Evolutionary conservation across 2,113 vertebrate species (phyloP).

Genomic region (Chloebia gouldiae): DNA sequence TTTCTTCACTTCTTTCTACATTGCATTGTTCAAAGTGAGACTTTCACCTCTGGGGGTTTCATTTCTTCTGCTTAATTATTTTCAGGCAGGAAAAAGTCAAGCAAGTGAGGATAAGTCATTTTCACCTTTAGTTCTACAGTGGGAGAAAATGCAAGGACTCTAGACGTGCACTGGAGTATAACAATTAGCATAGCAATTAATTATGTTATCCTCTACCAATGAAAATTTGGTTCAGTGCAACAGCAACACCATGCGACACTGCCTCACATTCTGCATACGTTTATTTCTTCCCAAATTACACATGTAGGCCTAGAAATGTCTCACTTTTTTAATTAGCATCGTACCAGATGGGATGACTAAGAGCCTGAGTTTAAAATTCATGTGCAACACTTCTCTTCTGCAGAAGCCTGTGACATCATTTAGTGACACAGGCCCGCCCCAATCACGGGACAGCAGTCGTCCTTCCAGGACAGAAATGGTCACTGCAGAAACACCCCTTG

Average conservation of each 20-base stretch:
- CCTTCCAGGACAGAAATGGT: not conserved
- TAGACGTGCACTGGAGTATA: not conserved
- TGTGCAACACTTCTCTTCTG: not conserved
- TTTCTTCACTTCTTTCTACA: not conserved
- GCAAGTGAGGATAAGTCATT: not conserved
- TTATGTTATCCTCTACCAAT: not conserved
- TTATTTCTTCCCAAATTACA: not conserved
- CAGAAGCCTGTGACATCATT: not conserved
- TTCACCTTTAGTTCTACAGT: not conserved
- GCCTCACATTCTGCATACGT: not conserved
- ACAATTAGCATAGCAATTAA: slow-evolving; percentile 38
- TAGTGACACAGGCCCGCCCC: accelerated
- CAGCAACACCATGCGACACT: slow-evolving; percentile 20
- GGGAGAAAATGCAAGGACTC: not conserved
- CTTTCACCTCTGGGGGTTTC: not conserved
- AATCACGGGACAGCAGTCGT: accelerated
- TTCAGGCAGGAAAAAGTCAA: not conserved
- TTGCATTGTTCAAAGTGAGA: not conserved
- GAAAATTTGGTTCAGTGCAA: slow-evolving; percentile 12
- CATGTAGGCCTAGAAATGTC: not conserved
- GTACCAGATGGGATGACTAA: slow-evolving; percentile 50
- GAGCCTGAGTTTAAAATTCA: not conserved
- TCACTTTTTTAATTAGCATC: slow-evolving; percentile 41
- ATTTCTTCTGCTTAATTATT: not conserved
- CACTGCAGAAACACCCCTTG: not conserved